Percentiles rank a stretch among this genome's conserved stretches.
These are phyloP conservation scores for Dryadula phaetusa DNA, from an alignment of 2,888 invertebrate genomes.

Conservation along the genomic window DNA sequence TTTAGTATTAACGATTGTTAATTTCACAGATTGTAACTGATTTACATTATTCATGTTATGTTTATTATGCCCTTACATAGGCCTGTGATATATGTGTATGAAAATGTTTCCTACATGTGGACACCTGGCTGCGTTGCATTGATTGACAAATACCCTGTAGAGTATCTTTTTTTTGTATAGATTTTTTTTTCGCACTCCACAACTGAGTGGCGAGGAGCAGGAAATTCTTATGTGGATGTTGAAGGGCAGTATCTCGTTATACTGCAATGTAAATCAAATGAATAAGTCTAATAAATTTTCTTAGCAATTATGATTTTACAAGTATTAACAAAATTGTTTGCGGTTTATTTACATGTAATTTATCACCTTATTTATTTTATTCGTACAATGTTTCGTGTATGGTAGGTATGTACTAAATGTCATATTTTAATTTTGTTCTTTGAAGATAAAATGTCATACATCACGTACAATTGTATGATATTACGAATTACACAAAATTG, in stretches of 20 bases:
- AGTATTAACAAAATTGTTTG: constrained; percentile 11
- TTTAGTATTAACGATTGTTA: constrained; percentile 38
- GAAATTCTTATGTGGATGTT: constrained; percentile 41
- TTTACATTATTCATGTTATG: constrained; percentile 42
- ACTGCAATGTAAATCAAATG: constrained; percentile 36
- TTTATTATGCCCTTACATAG: constrained; percentile 32
- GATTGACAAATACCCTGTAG: constrained; percentile 37
- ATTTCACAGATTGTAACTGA: constrained; percentile 33
- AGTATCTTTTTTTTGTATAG: constrained; percentile 24
- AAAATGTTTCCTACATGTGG: constrained; percentile 32
- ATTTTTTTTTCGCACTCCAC: constrained; percentile 20
- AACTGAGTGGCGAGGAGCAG: constrained; percentile 30
- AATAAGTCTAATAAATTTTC: constrained; percentile 36
- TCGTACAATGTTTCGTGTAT: not conserved
- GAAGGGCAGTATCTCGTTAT: constrained; percentile 36
- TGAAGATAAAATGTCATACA: too few species aligned
- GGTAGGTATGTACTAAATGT: not conserved
- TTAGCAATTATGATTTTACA: constrained; percentile 26
- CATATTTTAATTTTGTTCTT: too few species aligned
- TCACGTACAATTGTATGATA: too few species aligned
- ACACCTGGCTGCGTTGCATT: constrained; percentile 36
- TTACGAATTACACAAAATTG: too few species aligned
- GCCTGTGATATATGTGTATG: constrained; percentile 33
- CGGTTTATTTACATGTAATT: constrained; percentile 9
- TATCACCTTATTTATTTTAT: not conserved